Conservation (phyloP, 2,888 invertebrate species). For the Synanthedon myopaeformis region DNA sequence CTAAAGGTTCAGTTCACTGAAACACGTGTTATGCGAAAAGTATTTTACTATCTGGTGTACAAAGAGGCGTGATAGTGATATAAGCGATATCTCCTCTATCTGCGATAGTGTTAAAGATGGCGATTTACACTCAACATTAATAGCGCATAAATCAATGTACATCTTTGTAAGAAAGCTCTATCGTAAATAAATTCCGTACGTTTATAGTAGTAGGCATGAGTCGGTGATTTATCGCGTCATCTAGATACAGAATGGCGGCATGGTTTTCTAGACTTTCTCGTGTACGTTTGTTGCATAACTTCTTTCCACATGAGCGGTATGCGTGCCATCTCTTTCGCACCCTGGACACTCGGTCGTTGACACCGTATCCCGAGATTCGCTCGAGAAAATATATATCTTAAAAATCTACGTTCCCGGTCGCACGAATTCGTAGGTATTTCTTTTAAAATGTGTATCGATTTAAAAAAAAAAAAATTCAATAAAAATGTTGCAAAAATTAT, state of each 20-base stretch:
- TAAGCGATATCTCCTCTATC: neutral
- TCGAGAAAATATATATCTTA: constrained; percentile 16
- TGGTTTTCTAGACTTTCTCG: constrained; percentile 39
- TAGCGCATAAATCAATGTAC: neutral
- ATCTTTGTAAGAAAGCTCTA: neutral
- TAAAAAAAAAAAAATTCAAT: too few relatives aligned
- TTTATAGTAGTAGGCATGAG: neutral
- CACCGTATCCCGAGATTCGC: constrained; percentile 41
- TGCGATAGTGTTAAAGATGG: neutral
- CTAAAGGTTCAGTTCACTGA: too few relatives aligned
- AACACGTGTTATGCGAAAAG: too few relatives aligned
- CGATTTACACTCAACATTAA: neutral
- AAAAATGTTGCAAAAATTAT: too few relatives aligned
- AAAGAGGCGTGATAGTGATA: too few relatives aligned
- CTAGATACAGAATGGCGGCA: constrained; percentile 30
- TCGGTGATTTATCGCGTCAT: constrained; percentile 24
- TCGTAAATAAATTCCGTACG: neutral
- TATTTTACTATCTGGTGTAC: too few relatives aligned
- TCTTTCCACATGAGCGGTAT: constrained; percentile 60
- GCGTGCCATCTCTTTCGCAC: constrained; percentile 46
- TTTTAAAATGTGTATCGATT: too few relatives aligned
- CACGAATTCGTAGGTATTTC: too few relatives aligned
- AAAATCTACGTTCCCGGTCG: constrained; percentile 17
- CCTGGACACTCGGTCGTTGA: constrained; percentile 59
- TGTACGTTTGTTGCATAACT: constrained; percentile 59